These are phyloP conservation scores for Netelia melanura DNA, from an alignment of 2,888 invertebrate genomes.

Conservation along the genomic window DNA sequence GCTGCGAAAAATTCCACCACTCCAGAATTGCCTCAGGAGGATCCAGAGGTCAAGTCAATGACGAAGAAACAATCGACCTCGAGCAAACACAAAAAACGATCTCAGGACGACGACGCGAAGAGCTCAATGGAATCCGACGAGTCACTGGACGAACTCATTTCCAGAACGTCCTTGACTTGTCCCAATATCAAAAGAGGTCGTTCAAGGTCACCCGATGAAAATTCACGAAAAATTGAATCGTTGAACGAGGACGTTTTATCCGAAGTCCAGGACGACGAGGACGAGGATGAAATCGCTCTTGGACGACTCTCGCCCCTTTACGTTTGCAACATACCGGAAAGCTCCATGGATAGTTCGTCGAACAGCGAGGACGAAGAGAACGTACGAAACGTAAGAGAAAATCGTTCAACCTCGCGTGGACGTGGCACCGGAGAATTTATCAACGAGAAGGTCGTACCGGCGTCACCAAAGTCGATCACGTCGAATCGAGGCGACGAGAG, in stretches of 20 bases:
- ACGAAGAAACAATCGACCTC: constrained; percentile 44
- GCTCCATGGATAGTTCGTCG: constrained; percentile 76
- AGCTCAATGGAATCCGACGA: constrained; percentile 23
- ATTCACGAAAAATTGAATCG: constrained; percentile 70
- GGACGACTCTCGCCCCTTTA: constrained; percentile 80
- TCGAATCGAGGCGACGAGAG: constrained; percentile 72
- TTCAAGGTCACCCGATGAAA: constrained; percentile 71
- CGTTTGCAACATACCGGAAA: constrained; percentile 77
- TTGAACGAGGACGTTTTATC: constrained; percentile 63
- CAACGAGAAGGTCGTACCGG: constrained; percentile 78
- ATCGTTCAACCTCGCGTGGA: constrained; percentile 61
- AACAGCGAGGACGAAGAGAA: constrained; percentile 70
- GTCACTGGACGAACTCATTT: constrained; percentile 16
- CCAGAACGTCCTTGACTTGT: constrained; percentile 23
- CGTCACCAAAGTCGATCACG: constrained; percentile 71
- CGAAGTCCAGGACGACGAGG: constrained; percentile 71
- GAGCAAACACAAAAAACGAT: constrained; percentile 58
- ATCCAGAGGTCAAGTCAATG: constrained; percentile 1
- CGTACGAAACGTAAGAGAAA: constrained; percentile 54
- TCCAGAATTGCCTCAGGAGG: constrained; percentile 4
- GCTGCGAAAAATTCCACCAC: background rate
- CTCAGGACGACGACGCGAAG: constrained; percentile 27
- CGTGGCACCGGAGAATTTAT: constrained; percentile 76
- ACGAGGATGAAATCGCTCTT: constrained; percentile 74
- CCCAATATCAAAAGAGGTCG: constrained; percentile 70